Evolutionary conservation across 2,797 vertebrate species (phyloP).

Genomic region (Chlorospingus flavigularis): DNA sequence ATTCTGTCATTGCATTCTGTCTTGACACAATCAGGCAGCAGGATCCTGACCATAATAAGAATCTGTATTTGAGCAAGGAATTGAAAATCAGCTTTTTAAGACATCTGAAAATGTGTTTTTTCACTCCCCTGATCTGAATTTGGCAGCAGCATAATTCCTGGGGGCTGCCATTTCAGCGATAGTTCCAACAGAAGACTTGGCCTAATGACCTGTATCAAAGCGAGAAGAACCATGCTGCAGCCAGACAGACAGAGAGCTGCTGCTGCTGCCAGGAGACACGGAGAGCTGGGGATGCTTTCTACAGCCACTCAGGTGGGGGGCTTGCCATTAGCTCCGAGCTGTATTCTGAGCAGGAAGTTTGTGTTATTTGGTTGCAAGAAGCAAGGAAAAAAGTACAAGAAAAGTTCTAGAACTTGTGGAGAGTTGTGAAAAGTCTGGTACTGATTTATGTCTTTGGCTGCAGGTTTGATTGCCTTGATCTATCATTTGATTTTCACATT

Average conservation of each 20-base stretch:
- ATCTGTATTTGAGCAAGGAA: not conserved
- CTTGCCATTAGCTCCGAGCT: not conserved
- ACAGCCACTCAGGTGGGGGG: not conserved
- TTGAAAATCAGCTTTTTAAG: conserved; percentile 2
- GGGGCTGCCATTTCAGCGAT: conserved; percentile 28
- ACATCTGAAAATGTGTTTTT: not conserved
- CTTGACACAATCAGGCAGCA: not conserved
- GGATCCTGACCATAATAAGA: not conserved
- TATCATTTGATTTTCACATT: not conserved
- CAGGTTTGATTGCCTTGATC: not conserved
- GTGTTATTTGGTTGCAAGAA: not conserved
- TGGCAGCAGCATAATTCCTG: conserved; percentile 10
- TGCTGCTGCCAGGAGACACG: not conserved
- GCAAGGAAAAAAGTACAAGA: not conserved
- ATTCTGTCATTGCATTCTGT: not conserved
- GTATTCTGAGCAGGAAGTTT: not conserved
- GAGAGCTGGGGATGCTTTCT: not conserved
- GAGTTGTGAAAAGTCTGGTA: not conserved
- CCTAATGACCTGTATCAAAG: conserved; percentile 55
- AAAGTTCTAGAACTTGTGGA: not conserved
- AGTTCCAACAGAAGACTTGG: conserved; percentile 14
- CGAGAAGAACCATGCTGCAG: not conserved
- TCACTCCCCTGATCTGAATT: conserved; percentile 11
- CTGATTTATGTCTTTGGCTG: not conserved
- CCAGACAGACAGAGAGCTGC: not conserved